Conservation (phyloP, 1,140 invertebrate genomes). For the honey bee (Apis mellifera) region DNA sequence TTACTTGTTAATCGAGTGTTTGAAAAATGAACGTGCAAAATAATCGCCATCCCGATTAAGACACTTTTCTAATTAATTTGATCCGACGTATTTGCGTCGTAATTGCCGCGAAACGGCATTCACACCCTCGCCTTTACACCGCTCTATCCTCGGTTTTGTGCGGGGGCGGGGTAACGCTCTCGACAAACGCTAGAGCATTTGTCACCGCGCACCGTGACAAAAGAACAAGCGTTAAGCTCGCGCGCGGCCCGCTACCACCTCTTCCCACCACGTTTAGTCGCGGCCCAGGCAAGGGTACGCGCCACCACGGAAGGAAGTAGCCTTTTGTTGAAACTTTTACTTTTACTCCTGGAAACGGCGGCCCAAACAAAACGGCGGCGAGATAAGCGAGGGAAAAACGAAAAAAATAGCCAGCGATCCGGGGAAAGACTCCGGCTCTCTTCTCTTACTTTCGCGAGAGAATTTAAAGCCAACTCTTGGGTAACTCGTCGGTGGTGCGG, state of each 20-base stretch:
- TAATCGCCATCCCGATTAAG: too few species aligned
- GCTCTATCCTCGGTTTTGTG: neutral
- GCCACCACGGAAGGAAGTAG: constrained; percentile 56
- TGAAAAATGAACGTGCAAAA: too few species aligned
- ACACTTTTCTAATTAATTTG: constrained; percentile 69
- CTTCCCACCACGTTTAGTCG: constrained; percentile 25
- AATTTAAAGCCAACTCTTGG: constrained; percentile 18
- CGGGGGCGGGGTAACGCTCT: constrained; percentile 52
- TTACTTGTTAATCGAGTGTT: too few species aligned
- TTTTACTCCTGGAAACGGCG: constrained; percentile 46
- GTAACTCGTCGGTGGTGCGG: neutral
- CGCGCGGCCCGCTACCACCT: neutral
- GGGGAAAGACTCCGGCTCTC: neutral
- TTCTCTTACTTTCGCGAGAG: neutral
- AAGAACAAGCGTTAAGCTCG: constrained; percentile 55
- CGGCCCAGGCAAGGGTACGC: constrained; percentile 29
- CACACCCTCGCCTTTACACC: neutral
- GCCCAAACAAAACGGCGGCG: constrained; percentile 39
- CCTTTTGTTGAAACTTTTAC: constrained; percentile 64
- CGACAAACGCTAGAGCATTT: constrained; percentile 67
- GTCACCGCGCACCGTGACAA: constrained; percentile 64
- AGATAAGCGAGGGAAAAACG: constrained; percentile 36
- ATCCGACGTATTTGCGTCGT: constrained; percentile 57
- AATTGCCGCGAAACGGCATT: constrained; percentile 69
- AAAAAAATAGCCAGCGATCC: constrained; percentile 31